phyloP scores from a whole-genome alignment of 2,888 invertebrate genomes.

The Molanna angustata region DNA sequence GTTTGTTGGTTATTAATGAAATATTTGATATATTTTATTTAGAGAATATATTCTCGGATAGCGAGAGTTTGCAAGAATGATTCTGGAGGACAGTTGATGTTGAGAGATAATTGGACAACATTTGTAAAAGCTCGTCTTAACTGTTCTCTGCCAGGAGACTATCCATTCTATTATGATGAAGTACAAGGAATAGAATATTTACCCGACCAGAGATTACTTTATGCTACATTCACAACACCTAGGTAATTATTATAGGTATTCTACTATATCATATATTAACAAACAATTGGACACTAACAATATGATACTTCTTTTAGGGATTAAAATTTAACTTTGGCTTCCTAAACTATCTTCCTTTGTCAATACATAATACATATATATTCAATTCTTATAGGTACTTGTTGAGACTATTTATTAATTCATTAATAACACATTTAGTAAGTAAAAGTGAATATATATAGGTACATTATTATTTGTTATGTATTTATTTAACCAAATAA shows the following conservation, averaged over 20 bases:
- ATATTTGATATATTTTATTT: slow-evolving; percentile 34
- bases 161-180: slow-evolving; percentile 86
- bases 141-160: slow-evolving; percentile 80
- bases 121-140: slow-evolving; percentile 83
- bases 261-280: no score
- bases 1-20: neutral
- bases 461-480: no score
- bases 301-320: no score
- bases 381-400: no score
- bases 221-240: slow-evolving; percentile 83
- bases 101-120: slow-evolving; percentile 88
- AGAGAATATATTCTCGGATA: slow-evolving; percentile 86
- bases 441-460: no score
- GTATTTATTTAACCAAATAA: no score
- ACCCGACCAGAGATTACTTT: slow-evolving; percentile 71
- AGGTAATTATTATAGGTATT: slow-evolving; percentile 65
- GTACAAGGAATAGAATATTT: slow-evolving; percentile 82
- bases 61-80: slow-evolving; percentile 92
- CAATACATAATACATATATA: no score
- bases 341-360: no score
- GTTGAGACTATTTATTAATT: no score
- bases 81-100: slow-evolving; percentile 69
- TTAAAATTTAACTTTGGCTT: no score
- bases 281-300: no score
- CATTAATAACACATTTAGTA: no score